Percentiles rank a stretch among this genome's conserved stretches.
Evolutionary conservation across 2,888 invertebrate species (phyloP).

Genomic region (Drosophila colorata): DNA sequence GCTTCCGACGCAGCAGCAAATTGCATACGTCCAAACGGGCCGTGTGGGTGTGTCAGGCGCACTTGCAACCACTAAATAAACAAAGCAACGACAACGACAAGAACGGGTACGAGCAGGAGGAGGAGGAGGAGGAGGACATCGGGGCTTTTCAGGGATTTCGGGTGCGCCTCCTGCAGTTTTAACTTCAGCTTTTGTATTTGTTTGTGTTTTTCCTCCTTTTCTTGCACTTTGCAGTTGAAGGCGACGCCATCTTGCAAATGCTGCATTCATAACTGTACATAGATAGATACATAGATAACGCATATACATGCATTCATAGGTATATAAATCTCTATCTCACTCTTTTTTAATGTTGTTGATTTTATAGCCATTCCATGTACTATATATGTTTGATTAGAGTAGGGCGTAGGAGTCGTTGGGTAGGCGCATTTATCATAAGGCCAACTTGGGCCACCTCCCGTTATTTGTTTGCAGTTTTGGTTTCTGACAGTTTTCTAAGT

Average conservation of each 20-base stretch:
- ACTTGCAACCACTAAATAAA: constrained; percentile 79
- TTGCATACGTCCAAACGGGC: constrained; percentile 41
- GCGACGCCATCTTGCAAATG: constrained; percentile 60
- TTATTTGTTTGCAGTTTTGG: constrained; percentile 27
- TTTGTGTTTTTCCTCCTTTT: constrained; percentile 29
- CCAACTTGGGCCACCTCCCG: constrained; percentile 4
- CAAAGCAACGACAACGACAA: constrained; percentile 43
- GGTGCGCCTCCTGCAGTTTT: constrained; percentile 46
- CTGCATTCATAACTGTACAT: constrained; percentile 40
- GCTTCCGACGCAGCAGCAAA: constrained; percentile 55
- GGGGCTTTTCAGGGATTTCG: constrained; percentile 4
- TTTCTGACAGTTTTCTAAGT: constrained; percentile 13
- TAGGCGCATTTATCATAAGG: constrained; percentile 33
- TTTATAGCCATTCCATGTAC: constrained; percentile 40
- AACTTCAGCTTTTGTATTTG: constrained; percentile 35
- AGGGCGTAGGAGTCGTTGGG: neutral
- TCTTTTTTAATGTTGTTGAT: constrained; percentile 39
- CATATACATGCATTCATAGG: constrained; percentile 1
- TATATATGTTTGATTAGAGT: constrained; percentile 30
- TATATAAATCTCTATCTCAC: constrained; percentile 22
- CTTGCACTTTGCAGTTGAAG: constrained; percentile 38
- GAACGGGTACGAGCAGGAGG: too few relatives aligned
- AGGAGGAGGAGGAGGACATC: too few relatives aligned
- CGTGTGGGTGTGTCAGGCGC: constrained; percentile 65
- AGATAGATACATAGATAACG: constrained; percentile 24